A percentile compares a stretch with the other conserved stretches of the same genome.
Evolutionary conservation across 2,797 vertebrate species (phyloP).

Genomic region (Parauchenoglanis punctatus): DNA sequence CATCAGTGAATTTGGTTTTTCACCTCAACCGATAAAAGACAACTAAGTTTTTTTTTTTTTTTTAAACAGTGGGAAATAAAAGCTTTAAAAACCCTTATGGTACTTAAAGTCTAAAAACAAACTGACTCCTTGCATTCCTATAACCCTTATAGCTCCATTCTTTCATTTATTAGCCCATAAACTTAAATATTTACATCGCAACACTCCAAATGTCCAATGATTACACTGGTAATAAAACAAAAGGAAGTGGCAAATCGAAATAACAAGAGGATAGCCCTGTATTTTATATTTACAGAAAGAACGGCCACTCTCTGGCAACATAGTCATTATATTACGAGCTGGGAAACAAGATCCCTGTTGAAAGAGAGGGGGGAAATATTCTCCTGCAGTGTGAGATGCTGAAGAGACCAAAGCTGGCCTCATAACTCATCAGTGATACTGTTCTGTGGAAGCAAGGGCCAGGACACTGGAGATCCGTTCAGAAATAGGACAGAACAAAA

Average conservation of each 20-base stretch:
- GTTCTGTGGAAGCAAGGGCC: constrained; percentile 32
- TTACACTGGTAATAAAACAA: constrained; percentile 34
- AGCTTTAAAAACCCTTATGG: background rate
- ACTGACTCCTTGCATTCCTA: constrained; percentile 43
- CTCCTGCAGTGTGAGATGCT: constrained; percentile 27
- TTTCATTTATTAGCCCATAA: constrained; percentile 51
- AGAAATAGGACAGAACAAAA: constrained; percentile 51
- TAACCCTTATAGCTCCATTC: constrained; percentile 44
- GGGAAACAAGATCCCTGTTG: constrained; percentile 43
- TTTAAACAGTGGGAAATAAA: constrained; percentile 58
- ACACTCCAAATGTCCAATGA: constrained; percentile 51
- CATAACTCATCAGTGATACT: constrained; percentile 51
- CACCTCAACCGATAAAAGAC: constrained; percentile 50
- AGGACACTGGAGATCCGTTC: constrained; percentile 39
- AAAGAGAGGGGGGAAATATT: constrained; percentile 33
- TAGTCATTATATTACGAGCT: constrained; percentile 26
- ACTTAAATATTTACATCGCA: constrained; percentile 56
- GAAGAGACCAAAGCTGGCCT: constrained; percentile 29
- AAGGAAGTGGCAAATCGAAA: constrained; percentile 16
- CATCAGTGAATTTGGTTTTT: background rate
- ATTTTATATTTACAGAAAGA: constrained; percentile 25
- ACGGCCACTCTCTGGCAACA: constrained; percentile 36
- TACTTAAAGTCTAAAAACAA: background rate
- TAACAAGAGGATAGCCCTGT: constrained; percentile 32
- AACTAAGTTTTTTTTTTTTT: background rate